Conservation (phyloP, 2,888 invertebrate species). For the Ormyrus pomaceus region DNA sequence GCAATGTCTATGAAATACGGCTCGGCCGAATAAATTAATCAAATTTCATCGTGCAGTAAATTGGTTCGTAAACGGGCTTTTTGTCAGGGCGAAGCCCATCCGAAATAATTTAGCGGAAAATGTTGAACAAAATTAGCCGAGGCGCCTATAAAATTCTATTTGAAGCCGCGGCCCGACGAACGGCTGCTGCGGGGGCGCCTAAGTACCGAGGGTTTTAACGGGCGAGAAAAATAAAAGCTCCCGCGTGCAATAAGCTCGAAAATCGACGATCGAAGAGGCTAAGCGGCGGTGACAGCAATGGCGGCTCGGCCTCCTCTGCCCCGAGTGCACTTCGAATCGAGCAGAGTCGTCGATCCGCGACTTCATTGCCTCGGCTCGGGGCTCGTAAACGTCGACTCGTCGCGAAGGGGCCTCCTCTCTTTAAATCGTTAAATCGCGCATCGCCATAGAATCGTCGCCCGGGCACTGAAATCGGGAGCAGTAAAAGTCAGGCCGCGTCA, state of each 20-base stretch:
- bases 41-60: neutral
- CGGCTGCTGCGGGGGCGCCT: neutral
- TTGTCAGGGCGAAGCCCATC: too few relatives aligned
- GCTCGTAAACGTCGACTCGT: slow-evolving; percentile 52
- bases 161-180: neutral
- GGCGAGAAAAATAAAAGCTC: neutral
- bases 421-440: slow-evolving; percentile 55
- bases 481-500: slow-evolving; percentile 52
- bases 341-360: slow-evolving; percentile 54
- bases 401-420: slow-evolving; percentile 26
- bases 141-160: slow-evolving; percentile 1
- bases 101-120: neutral
- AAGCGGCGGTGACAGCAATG: neutral
- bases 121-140: neutral
- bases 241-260: slow-evolving; percentile 27
- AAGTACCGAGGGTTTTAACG: too few relatives aligned
- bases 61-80: neutral
- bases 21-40: neutral
- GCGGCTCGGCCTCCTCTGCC: neutral
- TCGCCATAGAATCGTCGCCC: slow-evolving; percentile 31
- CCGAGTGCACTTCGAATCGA: slow-evolving; percentile 36
- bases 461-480: slow-evolving; percentile 37
- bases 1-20: too few relatives aligned
- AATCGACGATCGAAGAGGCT: slow-evolving; percentile 31
- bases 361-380: slow-evolving; percentile 52